Evolutionary conservation across 2,797 vertebrate genomes (phyloP), one percentile per base, ranked within the genome.

Genomic region (Siniperca obscura): DNA sequence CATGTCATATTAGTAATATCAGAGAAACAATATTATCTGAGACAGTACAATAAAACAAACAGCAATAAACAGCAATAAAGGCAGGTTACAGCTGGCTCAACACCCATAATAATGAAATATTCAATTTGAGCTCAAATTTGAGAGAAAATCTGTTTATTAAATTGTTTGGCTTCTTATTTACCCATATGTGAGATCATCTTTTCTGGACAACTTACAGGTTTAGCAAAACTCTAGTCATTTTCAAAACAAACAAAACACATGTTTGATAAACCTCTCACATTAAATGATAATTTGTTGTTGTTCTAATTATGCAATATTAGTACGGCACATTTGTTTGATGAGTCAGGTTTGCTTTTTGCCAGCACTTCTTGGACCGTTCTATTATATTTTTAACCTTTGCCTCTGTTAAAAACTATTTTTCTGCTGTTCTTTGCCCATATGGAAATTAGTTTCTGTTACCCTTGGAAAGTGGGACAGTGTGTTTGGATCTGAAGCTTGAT

Each of bases 381-480:
- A 34, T 2, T 70, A 12, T 68, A 42, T 80, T 76, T 84, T 46
- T 16, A 82, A 56, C 65, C 61, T 80, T 76, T 83, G 52, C 19
- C 44, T 76, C 56, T 68, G 21, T 52, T 42, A 69, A 71, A 76
- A 68, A 21, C 22, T 68, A 40, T 66, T 69, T 53, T 44, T 69
- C 42, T 57, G 50, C 36, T 80, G 10, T 67, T 76, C 42, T 74
- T 61, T 69, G 36, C 74, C 66, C 76, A 81, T 87, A 86, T 93
- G 81, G 80, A 90, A 87, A 92, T 81, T 30, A 70, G 90, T 88
- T 85, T 89, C 83, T 85, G 78, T 77, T 60, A 60, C 66, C 71
- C 11, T 77, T 70, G 42, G 72, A 78, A 74, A 82, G 22, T 44
- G 22, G 68, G 67, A 74, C 72, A 66, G 21, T 68, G 56, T 67